phyloP scores from a whole-genome alignment of 2,888 invertebrate species.

The Hirtodrosophila histrioides region DNA sequence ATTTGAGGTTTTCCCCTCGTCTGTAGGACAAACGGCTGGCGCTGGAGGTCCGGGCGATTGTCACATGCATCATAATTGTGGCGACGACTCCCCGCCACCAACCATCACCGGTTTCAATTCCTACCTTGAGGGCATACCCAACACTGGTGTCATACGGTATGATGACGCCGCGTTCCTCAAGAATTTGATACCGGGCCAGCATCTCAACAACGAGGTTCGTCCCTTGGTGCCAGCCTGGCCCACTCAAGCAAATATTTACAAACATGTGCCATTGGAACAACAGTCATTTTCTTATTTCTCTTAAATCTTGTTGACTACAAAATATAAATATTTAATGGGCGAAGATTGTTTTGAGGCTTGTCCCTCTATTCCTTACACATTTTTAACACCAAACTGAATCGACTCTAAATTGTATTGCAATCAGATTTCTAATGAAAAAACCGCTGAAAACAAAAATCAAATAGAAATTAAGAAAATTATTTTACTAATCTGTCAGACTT shows the following conservation, averaged over 20 bases:
- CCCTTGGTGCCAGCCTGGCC: conserved; percentile 6
- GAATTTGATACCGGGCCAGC: conserved; percentile 84
- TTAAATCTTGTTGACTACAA: conserved; percentile 11
- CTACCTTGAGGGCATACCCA: conserved; percentile 83
- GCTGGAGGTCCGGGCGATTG: conserved; percentile 69
- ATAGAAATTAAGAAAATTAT: no score
- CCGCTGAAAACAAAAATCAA: no score
- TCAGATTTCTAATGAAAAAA: no score
- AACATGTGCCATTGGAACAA: conserved; percentile 3
- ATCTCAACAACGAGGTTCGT: conserved; percentile 84
- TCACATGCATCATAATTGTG: conserved; percentile 82
- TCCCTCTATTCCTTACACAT: no score
- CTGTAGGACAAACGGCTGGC: conserved; percentile 39
- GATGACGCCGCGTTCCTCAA: conserved; percentile 84
- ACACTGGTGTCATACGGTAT: conserved; percentile 83
- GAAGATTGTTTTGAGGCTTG: background rate
- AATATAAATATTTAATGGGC: background rate
- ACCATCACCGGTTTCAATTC: conserved; percentile 83
- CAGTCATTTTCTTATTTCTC: conserved; percentile 13
- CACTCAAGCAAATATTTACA: conserved; percentile 13
- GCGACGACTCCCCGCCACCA: conserved; percentile 84
- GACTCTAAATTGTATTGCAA: no score
- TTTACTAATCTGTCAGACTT: no score
- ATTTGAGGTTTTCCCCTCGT: conserved; percentile 79
- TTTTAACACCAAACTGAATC: no score